These are phyloP conservation scores for Lemur catta DNA, from an alignment of 2,797 vertebrate species.

Conservation along the genomic window DNA sequence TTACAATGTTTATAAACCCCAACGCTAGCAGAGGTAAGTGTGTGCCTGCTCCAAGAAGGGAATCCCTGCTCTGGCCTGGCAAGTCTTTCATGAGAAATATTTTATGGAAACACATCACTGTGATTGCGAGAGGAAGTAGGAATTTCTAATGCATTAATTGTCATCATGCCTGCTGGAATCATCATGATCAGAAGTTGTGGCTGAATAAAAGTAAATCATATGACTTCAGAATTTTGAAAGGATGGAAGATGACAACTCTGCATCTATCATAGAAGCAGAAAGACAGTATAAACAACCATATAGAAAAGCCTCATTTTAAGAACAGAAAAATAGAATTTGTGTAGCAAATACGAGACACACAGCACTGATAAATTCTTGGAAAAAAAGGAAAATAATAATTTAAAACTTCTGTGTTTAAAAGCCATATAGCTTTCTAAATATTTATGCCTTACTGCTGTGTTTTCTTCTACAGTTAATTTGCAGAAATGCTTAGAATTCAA, in stretches of 20 bases:
- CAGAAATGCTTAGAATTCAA: conserved; percentile 34
- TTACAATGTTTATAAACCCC: not conserved
- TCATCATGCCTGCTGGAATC: not conserved
- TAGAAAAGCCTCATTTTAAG: not conserved
- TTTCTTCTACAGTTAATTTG: conserved; percentile 39
- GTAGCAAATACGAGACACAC: not conserved
- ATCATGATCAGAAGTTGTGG: not conserved
- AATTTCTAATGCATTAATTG: not conserved
- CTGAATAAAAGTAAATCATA: not conserved
- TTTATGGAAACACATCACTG: not conserved
- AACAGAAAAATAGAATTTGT: not conserved
- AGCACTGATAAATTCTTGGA: not conserved
- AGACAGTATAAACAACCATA: not conserved
- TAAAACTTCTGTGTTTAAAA: not conserved
- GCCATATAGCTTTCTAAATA: not conserved
- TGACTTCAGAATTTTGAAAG: not conserved
- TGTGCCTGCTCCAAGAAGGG: not conserved
- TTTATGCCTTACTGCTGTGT: not conserved
- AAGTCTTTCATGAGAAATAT: not conserved
- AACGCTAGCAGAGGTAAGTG: not conserved
- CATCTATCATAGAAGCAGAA: not conserved
- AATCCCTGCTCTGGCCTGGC: not conserved
- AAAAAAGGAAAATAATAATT: not conserved
- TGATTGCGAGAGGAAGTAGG: not conserved
- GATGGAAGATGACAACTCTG: not conserved